phyloP scores from a whole-genome alignment of 1,140 invertebrate genomes.

The Pentalonia nigronervosa region DNA sequence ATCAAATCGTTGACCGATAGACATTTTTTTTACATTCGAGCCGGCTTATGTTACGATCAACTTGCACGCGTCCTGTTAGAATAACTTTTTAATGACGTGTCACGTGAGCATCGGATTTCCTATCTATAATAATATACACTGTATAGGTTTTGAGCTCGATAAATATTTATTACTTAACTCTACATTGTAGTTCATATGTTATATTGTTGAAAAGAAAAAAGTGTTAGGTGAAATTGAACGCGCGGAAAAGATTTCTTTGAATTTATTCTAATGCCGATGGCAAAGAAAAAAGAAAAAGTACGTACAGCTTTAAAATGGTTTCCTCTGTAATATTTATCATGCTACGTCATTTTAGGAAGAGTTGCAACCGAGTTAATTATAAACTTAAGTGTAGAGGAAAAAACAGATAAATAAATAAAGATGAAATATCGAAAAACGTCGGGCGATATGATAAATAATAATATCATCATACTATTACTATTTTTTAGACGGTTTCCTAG shows the following conservation, averaged over 20 bases:
- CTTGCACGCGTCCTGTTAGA: background rate
- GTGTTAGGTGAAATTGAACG: background rate
- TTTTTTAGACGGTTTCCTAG: background rate
- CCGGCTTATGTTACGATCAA: background rate
- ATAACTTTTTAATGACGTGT: background rate
- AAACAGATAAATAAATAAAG: slow-evolving; percentile 11
- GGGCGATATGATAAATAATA: background rate
- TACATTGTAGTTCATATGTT: background rate
- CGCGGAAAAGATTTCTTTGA: background rate
- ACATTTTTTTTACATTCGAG: background rate
- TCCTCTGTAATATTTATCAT: background rate
- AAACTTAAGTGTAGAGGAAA: background rate
- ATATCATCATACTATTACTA: background rate
- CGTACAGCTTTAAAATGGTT: background rate
- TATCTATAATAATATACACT: background rate
- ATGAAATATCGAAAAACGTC: background rate
- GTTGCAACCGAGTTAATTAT: background rate
- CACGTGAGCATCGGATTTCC: background rate
- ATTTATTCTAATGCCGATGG: background rate
- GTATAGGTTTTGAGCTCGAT: background rate
- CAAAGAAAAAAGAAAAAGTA: background rate
- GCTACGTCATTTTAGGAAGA: background rate
- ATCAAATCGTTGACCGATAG: background rate
- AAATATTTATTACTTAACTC: background rate
- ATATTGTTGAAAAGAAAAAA: background rate